Evolutionary conservation across 2,113 vertebrate genomes (phyloP), one percentile per base, ranked within the genome.

Genomic region (Engraulis encrasicolus): DNA sequence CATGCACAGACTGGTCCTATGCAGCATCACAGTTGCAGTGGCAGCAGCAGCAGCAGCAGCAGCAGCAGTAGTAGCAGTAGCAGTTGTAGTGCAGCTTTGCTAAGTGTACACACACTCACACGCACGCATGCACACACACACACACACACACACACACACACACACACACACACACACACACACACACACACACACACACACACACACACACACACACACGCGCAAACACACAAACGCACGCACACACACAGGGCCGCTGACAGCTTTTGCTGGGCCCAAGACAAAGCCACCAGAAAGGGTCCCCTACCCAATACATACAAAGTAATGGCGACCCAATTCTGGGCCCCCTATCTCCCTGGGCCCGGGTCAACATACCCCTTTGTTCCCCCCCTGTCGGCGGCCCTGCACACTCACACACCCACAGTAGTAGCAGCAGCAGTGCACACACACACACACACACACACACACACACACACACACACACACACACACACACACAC

Each of bases 161-260:
- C 3, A 17, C 37, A 6, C 37, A 37, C 38, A 79, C 84, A 74
- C 15, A 85, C 71, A 77, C 71, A 77, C 71, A 84, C 82, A 31
- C 85, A 82, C 81, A 71, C 38, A 19, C 77, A 82, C 84, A 78
- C 77, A 37, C 78, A 81, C 48, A 85, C 23, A 6, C 18, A 48
- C 78, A 77, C 71, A n/a, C 20, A 45, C 40, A 58, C 14, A 80
- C 23, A 79, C 52, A 80, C 52, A 34, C 37, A 23, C 78, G 31
- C 82, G 12, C 84, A 82, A 52, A 81, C 61, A 20, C 61, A 81
- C 79, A 38, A 37, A 50, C 80, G 82, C 50, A 58, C 17, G 74
- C 66, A 82, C 66, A 80, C 34, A 38, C 20, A 80, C 50, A 34
- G n/a, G n/a, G n/a, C n/a, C n/a, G n/a, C n/a, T n/a, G n/a, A n/a